phyloP scores from a whole-genome alignment of 2,113 vertebrate species.

The Scytalopus superciliaris region DNA sequence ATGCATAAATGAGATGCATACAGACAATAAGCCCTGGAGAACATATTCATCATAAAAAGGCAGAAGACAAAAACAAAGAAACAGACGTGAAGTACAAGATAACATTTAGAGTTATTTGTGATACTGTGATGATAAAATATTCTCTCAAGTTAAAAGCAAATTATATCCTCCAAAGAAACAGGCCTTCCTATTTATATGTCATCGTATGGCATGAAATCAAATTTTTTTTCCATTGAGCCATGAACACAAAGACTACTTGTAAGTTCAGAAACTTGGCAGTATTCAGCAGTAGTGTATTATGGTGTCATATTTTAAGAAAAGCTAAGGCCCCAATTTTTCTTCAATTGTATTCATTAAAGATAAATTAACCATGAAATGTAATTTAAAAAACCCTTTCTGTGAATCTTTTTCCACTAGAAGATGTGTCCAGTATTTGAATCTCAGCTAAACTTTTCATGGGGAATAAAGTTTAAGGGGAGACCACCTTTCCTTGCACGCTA shows the following conservation, averaged over 20 bases:
- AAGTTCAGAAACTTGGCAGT: background rate
- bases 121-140: conserved; percentile 1
- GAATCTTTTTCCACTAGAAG: background rate
- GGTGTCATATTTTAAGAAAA: background rate
- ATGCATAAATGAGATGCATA: background rate
- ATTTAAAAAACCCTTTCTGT: background rate
- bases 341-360: background rate
- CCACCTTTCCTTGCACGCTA: background rate
- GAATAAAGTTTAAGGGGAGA: background rate
- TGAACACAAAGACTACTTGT: background rate
- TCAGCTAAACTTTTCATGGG: background rate
- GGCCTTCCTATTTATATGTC: conserved; percentile 28
- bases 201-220: conserved; percentile 36
- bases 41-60: background rate
- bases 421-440: background rate
- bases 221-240: background rate
- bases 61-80: conserved; percentile 17
- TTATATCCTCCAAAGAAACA: conserved; percentile 36
- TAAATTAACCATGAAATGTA: conserved; percentile 18
- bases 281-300: background rate
- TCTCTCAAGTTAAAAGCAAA: conserved; percentile 30
- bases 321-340: background rate
- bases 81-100: background rate
- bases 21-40: background rate
- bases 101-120: conserved; percentile 36